Evolutionary conservation across 2,113 vertebrate species (phyloP).

Genomic region (Regulus satrapa): DNA sequence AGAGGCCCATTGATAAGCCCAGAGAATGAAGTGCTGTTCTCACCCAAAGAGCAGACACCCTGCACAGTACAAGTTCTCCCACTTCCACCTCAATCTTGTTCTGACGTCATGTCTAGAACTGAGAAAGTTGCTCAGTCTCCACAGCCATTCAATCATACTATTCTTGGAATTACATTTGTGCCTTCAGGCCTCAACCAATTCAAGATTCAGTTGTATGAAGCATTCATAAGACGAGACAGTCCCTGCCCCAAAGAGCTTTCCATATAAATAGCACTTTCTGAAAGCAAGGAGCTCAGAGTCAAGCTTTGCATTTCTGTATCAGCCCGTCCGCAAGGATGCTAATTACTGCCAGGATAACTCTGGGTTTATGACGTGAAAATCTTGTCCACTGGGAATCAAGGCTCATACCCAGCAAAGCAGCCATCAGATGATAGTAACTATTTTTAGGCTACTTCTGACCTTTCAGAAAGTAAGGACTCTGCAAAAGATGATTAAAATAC

Average conservation of each 20-base stretch:
- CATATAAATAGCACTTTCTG: constrained; percentile 32
- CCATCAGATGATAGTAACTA: constrained; percentile 31
- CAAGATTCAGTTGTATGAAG: constrained; percentile 32
- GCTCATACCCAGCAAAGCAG: constrained; percentile 28
- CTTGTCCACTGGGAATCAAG: not conserved
- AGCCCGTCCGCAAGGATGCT: not conserved
- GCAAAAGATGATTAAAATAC: constrained; percentile 54
- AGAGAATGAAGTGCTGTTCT: constrained; percentile 56
- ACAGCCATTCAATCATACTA: constrained; percentile 24
- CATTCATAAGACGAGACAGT: constrained; percentile 31
- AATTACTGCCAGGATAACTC: constrained; percentile 20
- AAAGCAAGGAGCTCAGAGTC: not conserved
- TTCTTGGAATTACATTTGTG: constrained; percentile 39
- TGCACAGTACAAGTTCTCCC: not conserved
- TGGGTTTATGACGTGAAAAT: not conserved
- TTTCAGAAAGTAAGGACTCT: constrained; percentile 41
- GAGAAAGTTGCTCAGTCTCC: constrained; percentile 30
- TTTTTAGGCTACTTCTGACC: constrained; percentile 56
- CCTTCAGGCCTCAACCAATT: constrained; percentile 32
- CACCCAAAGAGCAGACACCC: constrained; percentile 1
- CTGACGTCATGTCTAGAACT: constrained; percentile 51
- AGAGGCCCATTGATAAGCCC: constrained; percentile 28
- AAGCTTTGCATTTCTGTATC: not conserved
- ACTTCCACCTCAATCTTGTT: constrained; percentile 28
- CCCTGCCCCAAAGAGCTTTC: constrained; percentile 33